phyloP scores from a whole-genome alignment of 2,113 vertebrate species.

The Rattus rattus region DNA sequence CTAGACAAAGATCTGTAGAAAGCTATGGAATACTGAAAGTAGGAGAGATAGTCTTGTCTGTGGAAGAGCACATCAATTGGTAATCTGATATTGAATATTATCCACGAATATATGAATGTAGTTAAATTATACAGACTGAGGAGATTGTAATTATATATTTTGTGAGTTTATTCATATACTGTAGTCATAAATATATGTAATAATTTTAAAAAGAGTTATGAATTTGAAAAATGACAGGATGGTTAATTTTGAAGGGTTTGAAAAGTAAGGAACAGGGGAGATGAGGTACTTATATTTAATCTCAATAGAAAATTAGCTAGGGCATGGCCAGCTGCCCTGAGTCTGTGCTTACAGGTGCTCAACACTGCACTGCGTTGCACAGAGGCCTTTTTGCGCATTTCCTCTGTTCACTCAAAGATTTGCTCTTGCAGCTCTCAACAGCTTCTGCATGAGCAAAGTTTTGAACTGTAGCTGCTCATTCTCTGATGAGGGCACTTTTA shows the following conservation, averaged over 20 bases:
- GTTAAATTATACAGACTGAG: not conserved
- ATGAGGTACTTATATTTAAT: not conserved
- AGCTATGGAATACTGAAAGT: not conserved
- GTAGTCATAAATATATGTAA: not conserved
- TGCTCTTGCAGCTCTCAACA: slow-evolving; percentile 94
- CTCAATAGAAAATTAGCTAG: slow-evolving; percentile 77
- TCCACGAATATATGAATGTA: not conserved
- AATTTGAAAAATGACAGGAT: not conserved
- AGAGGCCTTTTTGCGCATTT: slow-evolving; percentile 78
- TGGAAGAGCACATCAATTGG: not conserved
- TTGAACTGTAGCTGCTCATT: slow-evolving; percentile 88
- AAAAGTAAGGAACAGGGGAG: not conserved
- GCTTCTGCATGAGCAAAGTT: slow-evolving; percentile 97
- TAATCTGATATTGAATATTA: not conserved
- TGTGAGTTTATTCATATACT: not conserved
- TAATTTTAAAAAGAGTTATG: not conserved
- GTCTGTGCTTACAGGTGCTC: slow-evolving; percentile 91
- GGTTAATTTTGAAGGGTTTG: not conserved
- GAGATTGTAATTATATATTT: not conserved
- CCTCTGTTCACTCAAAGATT: slow-evolving; percentile 89
- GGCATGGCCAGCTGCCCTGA: slow-evolving; percentile 90
- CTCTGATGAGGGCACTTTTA: slow-evolving; percentile 42
- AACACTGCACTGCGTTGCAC: slow-evolving; percentile 86
- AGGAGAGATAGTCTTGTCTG: not conserved
- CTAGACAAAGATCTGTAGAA: not conserved